Conservation (phyloP, 2,888 invertebrate species). For the Camponotus fellah region DNA sequence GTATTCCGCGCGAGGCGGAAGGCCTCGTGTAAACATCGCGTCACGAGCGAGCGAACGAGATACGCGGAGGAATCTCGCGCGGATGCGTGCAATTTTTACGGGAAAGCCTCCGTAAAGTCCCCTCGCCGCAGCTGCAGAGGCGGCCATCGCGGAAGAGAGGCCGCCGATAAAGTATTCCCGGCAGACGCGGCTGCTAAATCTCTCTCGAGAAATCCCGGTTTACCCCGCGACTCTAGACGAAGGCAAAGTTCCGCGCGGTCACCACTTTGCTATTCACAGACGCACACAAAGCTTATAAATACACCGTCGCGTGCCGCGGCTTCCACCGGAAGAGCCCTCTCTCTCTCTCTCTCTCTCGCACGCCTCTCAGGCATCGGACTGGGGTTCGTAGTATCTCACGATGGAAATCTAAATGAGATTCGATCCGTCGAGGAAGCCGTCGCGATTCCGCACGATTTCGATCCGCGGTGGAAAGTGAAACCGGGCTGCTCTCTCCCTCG, state of each 20-base stretch:
- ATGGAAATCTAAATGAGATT: conserved; percentile 81
- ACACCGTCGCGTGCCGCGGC: conserved; percentile 67
- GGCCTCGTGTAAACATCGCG: conserved; percentile 30
- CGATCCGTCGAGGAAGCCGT: conserved; percentile 76
- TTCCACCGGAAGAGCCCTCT: conserved; percentile 34
- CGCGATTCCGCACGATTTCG: conserved; percentile 74
- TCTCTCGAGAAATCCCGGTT: conserved; percentile 30
- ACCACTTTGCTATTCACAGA: conserved; percentile 12
- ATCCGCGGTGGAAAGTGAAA: conserved; percentile 77
- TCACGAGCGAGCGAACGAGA: conserved; percentile 11
- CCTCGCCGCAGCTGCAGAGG: conserved; percentile 7
- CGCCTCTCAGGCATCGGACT: background rate
- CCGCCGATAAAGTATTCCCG: conserved; percentile 48
- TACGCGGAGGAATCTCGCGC: conserved; percentile 29
- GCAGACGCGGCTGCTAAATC: conserved; percentile 42
- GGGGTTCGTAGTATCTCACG: conserved; percentile 71
- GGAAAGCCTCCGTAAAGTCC: background rate
- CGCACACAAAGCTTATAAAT: conserved; percentile 7
- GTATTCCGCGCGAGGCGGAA: conserved; percentile 14
- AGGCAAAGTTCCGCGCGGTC: conserved; percentile 32
- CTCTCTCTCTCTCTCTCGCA: background rate
- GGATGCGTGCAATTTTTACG: conserved; percentile 31
- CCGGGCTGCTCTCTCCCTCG: conserved; percentile 53
- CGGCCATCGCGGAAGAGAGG: conserved; percentile 1
- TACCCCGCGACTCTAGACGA: background rate